Evolutionary conservation across 2,797 vertebrate genomes (phyloP).

Genomic region (Smutsia gigantea): DNA sequence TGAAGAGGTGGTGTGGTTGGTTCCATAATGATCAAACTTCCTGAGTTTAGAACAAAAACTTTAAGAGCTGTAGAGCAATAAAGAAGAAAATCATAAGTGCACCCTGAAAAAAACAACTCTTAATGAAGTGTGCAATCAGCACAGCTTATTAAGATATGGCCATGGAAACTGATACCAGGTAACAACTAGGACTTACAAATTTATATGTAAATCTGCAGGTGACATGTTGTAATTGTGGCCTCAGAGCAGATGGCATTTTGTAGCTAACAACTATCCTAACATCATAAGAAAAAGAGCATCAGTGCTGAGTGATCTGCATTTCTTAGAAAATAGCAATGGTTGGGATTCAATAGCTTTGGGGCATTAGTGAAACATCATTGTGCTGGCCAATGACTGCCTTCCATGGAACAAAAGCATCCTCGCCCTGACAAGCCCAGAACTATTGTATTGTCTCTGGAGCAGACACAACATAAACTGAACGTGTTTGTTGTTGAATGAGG

Average conservation of each 20-base stretch:
- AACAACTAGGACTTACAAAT: neutral
- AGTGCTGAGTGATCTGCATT: neutral
- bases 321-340: neutral
- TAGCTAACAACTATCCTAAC: neutral
- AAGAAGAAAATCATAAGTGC: neutral
- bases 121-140: neutral
- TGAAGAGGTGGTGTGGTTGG: neutral
- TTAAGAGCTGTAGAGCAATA: neutral
- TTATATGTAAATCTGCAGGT: neutral
- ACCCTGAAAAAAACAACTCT: neutral
- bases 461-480: neutral
- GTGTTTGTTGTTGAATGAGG: neutral
- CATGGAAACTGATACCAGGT: neutral
- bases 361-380: neutral
- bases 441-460: neutral
- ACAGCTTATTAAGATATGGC: neutral
- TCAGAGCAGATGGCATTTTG: neutral
- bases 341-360: neutral
- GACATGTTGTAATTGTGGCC: neutral
- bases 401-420: neutral
- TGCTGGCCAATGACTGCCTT: neutral
- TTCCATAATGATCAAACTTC: neutral
- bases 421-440: neutral
- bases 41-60: neutral
- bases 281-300: neutral